Evolutionary conservation across 2,797 vertebrate genomes (phyloP).

Genomic region (Chelon labrosus): DNA sequence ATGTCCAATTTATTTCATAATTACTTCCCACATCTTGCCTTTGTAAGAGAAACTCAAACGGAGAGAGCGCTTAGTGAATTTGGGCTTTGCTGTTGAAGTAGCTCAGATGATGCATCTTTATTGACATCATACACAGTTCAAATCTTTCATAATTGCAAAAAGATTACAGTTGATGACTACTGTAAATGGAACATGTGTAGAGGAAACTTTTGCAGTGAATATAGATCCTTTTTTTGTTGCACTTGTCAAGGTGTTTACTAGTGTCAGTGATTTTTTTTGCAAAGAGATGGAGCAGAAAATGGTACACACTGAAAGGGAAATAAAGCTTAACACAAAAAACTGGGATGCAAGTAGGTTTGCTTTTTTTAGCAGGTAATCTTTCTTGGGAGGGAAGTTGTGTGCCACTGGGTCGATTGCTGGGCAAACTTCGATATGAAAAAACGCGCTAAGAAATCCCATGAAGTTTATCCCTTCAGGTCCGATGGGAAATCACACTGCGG

Average conservation of each 20-base stretch:
- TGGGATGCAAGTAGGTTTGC: slow-evolving; percentile 49
- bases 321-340: slow-evolving; percentile 11
- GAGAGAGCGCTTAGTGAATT: slow-evolving; percentile 4
- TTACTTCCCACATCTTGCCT: slow-evolving; percentile 22
- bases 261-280: slow-evolving; percentile 3
- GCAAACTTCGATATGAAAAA: slow-evolving; percentile 51
- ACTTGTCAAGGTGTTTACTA: background rate
- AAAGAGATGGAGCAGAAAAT: slow-evolving; percentile 1
- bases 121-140: no score
- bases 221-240: background rate
- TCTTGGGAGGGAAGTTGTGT: slow-evolving; percentile 53
- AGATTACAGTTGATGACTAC: background rate
- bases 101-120: background rate
- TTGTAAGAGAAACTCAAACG: slow-evolving; percentile 8
- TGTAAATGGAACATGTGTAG: background rate
- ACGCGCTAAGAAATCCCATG: slow-evolving; percentile 44
- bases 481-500: slow-evolving; percentile 52
- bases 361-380: slow-evolving; percentile 68
- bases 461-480: slow-evolving; percentile 47
- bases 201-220: no score
- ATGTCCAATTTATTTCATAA: slow-evolving; percentile 34
- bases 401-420: slow-evolving; percentile 53
- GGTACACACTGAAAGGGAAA: background rate
- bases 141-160: no score
- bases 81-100: slow-evolving; percentile 17